Percentiles rank a stretch among this genome's conserved stretches.
These are phyloP conservation scores for Neoaliturus tenellus DNA, from an alignment of 2,888 invertebrate species.

Conservation along the genomic window DNA sequence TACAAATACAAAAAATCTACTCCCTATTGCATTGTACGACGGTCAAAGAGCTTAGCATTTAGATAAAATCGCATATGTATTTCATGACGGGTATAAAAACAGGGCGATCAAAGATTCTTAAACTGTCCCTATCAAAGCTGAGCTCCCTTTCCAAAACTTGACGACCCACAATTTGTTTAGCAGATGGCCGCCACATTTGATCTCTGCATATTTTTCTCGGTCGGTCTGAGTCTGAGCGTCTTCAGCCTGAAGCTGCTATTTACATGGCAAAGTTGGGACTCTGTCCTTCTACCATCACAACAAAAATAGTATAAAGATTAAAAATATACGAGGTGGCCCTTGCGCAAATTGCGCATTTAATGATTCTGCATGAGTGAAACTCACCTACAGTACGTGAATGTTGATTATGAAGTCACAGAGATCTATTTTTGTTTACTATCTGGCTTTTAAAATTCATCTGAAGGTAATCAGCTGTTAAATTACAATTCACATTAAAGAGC, in stretches of 20 bases:
- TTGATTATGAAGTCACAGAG: no score
- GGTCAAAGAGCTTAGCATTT: conserved; percentile 42
- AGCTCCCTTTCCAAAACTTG: conserved; percentile 19
- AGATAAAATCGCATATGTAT: conserved; percentile 36
- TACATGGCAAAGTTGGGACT: conserved; percentile 20
- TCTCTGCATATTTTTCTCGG: conserved; percentile 46
- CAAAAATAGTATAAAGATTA: neutral
- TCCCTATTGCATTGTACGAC: no score
- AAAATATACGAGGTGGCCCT: no score
- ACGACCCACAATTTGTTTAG: conserved; percentile 45
- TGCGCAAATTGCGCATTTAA: no score
- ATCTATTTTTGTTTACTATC: no score
- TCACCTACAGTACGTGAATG: no score
- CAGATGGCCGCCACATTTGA: conserved; percentile 32
- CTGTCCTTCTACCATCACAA: neutral
- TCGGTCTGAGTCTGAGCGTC: neutral
- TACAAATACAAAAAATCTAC: no score
- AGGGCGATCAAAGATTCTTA: neutral
- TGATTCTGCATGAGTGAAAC: no score
- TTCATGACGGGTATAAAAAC: neutral
- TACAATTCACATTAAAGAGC: no score
- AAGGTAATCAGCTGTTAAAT: no score
- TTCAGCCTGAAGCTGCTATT: neutral
- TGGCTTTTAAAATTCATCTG: no score
- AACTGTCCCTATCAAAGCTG: conserved; percentile 15